Evolutionary conservation across 2,113 vertebrate species (phyloP).

Genomic region (Apeltes quadracus): DNA sequence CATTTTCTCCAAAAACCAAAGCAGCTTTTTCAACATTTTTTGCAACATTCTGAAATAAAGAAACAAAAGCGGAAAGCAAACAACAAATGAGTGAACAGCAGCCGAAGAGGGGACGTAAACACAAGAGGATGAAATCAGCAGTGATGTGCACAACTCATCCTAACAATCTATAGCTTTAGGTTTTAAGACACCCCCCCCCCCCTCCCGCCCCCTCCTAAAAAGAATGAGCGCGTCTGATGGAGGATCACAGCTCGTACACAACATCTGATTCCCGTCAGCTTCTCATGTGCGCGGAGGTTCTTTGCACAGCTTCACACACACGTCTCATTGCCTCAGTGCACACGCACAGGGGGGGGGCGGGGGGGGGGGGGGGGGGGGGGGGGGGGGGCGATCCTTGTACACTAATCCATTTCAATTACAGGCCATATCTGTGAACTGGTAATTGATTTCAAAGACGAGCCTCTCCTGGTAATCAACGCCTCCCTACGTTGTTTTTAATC

Average conservation of each 20-base stretch:
- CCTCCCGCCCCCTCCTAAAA: too few species aligned
- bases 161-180: too few species aligned
- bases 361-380: too few species aligned
- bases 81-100: neutral
- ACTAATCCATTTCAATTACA: conserved; percentile 79
- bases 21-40: neutral
- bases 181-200: too few species aligned
- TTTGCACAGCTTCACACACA: conserved; percentile 2
- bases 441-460: conserved; percentile 57
- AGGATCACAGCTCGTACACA: neutral
- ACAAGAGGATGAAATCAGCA: neutral
- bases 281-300: neutral
- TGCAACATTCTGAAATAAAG: neutral
- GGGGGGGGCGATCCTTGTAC: conserved; percentile 33
- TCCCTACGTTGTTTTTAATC: conserved; percentile 46
- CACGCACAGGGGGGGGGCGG: too few species aligned
- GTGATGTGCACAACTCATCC: too few species aligned
- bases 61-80: neutral
- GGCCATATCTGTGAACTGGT: conserved; percentile 54
- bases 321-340: conserved; percentile 10
- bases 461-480: conserved; percentile 50
- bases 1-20: neutral
- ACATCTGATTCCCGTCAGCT: too few species aligned
- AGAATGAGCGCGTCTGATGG: neutral
- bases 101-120: neutral